Conservation (phyloP, 2,888 invertebrate genomes). For the Microchrysa polita region DNA sequence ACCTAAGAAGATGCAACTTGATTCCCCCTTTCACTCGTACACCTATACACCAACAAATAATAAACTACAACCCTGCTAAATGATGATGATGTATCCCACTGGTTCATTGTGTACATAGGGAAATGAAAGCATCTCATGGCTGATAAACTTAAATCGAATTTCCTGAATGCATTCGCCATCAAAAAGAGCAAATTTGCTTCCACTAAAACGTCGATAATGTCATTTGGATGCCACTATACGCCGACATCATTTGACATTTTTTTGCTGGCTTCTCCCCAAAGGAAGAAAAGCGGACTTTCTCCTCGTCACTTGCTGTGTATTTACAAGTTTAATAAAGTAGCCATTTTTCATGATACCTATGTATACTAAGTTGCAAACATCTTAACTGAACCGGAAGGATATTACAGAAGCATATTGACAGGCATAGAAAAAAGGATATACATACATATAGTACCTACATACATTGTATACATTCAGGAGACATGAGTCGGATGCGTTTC, state of each 20-base stretch:
- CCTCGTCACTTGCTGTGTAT: background rate
- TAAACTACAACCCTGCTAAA: too few relatives aligned
- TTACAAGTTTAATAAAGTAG: background rate
- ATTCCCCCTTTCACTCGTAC: too few relatives aligned
- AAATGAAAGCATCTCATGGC: slow-evolving; percentile 5
- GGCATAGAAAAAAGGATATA: background rate
- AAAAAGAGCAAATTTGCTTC: slow-evolving; percentile 37
- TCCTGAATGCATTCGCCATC: slow-evolving; percentile 47
- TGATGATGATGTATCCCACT: too few relatives aligned
- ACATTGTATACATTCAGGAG: background rate
- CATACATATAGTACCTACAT: too few relatives aligned
- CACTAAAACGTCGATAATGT: slow-evolving; percentile 29
- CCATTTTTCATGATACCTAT: background rate
- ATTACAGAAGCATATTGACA: background rate
- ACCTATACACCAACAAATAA: too few relatives aligned
- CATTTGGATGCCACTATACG: slow-evolving; percentile 25
- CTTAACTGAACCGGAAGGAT: slow-evolving; percentile 37
- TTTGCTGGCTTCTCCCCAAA: too few relatives aligned
- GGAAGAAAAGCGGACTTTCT: background rate
- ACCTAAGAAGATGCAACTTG: too few relatives aligned
- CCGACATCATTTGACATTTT: background rate
- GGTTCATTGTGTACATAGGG: background rate
- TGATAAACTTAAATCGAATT: slow-evolving; percentile 47
- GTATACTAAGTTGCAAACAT: slow-evolving; percentile 18
- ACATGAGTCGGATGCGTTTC: background rate